Base-by-base conservation (phyloP, 1,140 invertebrate genomes). In the Brachionus paranguensis region DNA sequence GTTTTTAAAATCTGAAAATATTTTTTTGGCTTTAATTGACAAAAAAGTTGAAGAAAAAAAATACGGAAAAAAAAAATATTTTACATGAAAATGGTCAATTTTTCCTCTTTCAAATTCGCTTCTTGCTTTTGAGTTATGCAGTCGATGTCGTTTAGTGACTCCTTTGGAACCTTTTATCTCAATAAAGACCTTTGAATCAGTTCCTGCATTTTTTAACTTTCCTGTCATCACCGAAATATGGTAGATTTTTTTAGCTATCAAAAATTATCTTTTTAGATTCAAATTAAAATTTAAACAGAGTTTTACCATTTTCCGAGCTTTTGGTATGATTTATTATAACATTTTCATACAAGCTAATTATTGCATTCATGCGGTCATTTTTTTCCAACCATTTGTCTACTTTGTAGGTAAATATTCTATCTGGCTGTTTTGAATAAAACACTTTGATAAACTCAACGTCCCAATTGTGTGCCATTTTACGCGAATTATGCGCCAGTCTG, bases 171-270 rank as follows among this genome's bases (percentile, higher is more conserved):
- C 88, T 84, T 89, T 88, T 8, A 88, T 81, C 76, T 86, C 86
- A 10, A 89, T 85, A 79, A 78, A 86, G 0, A 89, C 88, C 85
- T 87, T 87, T 27, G 89, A 86, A 81, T 89, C 88, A 8, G 89
- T 89, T 29, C 89, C 88, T 8, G 88, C 88, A 55, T 83, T 85
- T 79, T 85, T 86, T 4, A 86, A 84, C 74, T 89, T 86, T 84
- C 87, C 87, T 1, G 88, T 89, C 43, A 86, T 86, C 8, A 89
- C 87, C 20, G 88, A 88, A 65, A 90, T 87, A 85, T 91, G 89
- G 86, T 91, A 90, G 0, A 87, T 85, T 17, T 89, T 81, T 81
- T 64, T 81, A 45, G 20, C 41, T 64, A 6, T 33, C 4, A 37
- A 37, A 37, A 37, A 37, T 29, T 1, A 37, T 37, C 33, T 37